A percentile compares a stretch with the other conserved stretches of the same genome.
These are phyloP conservation scores for Fratercula arctica DNA, from an alignment of 2,797 vertebrate species.

Conservation along the genomic window DNA sequence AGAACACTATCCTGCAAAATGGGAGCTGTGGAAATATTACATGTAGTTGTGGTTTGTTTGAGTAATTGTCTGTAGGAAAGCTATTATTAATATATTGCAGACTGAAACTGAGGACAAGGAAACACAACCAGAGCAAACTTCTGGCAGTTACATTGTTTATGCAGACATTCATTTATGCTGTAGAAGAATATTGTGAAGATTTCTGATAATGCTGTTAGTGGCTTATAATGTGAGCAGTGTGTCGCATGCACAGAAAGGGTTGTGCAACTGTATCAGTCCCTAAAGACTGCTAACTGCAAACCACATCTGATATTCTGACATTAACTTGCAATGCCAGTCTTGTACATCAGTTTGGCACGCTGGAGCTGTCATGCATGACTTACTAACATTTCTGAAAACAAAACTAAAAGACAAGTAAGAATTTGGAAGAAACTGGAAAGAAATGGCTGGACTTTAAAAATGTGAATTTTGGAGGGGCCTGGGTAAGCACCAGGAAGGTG, in stretches of 20 bases:
- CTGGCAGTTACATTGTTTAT: neutral
- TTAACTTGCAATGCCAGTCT: neutral
- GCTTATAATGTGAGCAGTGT: neutral
- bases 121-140: neutral
- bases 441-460: neutral
- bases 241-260: neutral
- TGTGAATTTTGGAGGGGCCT: neutral
- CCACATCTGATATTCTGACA: neutral
- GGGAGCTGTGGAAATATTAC: neutral
- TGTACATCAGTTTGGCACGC: neutral
- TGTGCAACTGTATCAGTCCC: neutral
- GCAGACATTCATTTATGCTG: neutral
- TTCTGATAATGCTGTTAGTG: neutral
- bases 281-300: neutral
- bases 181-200: neutral
- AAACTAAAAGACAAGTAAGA: neutral
- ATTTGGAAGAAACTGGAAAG: neutral
- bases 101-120: neutral
- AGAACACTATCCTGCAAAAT: conserved; percentile 19
- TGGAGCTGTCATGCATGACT: neutral
- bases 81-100: conserved; percentile 4
- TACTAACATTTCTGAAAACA: neutral
- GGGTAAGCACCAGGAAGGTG: neutral
- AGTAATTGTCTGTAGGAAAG: conserved; percentile 6
- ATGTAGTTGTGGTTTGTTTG: neutral